Conservation (phyloP, 2,113 vertebrate species). For the Cryptotis parvus region DNA sequence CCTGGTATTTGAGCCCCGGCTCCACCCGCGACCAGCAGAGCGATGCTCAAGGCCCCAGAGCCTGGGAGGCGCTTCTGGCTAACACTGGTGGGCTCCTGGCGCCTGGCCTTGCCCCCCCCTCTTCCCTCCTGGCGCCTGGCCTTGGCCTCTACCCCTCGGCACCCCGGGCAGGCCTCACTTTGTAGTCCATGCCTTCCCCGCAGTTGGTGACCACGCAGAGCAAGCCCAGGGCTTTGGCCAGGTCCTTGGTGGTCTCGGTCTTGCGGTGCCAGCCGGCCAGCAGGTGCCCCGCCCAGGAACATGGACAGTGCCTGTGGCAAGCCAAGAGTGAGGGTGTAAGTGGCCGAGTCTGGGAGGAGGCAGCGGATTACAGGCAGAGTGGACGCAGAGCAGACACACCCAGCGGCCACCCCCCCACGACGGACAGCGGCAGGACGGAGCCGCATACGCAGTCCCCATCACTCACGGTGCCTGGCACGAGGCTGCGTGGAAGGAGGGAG, state of each 20-base stretch:
- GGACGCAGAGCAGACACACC: too few relatives aligned
- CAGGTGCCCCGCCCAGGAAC: slow-evolving; percentile 96
- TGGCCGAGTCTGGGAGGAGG: neutral
- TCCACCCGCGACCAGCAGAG: neutral
- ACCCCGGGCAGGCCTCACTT: slow-evolving; percentile 88
- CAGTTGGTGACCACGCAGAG: slow-evolving; percentile 99
- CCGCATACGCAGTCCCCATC: too few relatives aligned
- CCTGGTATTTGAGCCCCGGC: fast-evolving
- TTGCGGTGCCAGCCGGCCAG: slow-evolving; percentile 98
- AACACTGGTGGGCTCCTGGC: neutral
- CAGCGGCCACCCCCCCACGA: too few relatives aligned
- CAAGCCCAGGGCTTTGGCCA: slow-evolving; percentile 97
- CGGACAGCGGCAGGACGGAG: too few relatives aligned
- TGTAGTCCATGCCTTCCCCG: slow-evolving; percentile 98
- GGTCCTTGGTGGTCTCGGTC: slow-evolving; percentile 97
- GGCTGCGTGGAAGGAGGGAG: too few relatives aligned
- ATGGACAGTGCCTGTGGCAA: slow-evolving; percentile 94
- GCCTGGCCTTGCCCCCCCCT: neutral
- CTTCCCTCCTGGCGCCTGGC: too few relatives aligned
- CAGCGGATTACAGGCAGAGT: neutral
- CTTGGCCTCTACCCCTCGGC: neutral
- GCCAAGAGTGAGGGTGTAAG: slow-evolving; percentile 10
- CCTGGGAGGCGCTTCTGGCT: fast-evolving
- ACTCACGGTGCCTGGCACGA: too few relatives aligned
- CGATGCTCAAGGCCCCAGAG: neutral